A percentile compares a stretch with the other conserved stretches of the same genome.
These are phyloP conservation scores for Halictus rubicundus DNA, from an alignment of 1,140 invertebrate species.

Conservation along the genomic window DNA sequence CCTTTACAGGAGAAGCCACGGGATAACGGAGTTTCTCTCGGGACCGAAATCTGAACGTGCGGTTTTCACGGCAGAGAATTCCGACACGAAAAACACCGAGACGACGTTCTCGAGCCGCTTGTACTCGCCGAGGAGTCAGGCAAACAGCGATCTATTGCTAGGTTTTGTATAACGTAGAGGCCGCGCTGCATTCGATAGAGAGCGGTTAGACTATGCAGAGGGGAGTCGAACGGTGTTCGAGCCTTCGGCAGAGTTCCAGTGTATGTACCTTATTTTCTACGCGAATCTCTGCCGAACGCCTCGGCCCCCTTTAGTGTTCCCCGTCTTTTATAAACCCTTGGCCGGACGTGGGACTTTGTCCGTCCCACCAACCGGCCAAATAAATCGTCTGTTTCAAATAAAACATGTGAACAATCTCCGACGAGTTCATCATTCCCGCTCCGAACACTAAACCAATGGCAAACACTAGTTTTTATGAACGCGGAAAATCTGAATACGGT, in stretches of 20 bases:
- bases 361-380: neutral
- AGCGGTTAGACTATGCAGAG: slow-evolving; percentile 3
- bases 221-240: neutral
- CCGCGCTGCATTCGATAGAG: slow-evolving; percentile 1
- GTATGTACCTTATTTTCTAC: neutral
- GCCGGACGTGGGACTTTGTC: neutral
- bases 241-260: neutral
- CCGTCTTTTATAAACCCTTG: neutral
- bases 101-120: slow-evolving; percentile 10
- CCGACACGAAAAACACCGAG: neutral
- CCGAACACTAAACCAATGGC: too few relatives aligned
- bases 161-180: slow-evolving; percentile 18
- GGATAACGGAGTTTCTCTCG: neutral
- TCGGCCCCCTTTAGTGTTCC: neutral
- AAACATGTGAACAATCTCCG: neutral
- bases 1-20: neutral
- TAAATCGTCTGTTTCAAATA: slow-evolving; percentile 16
- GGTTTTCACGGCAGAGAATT: neutral
- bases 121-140: neutral
- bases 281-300: neutral
- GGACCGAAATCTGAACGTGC: neutral
- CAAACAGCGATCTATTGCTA: neutral
- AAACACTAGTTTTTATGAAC: too few relatives aligned
- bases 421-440: neutral
- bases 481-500: too few relatives aligned